Evolutionary conservation across 2,113 vertebrate genomes (phyloP), one percentile per base, ranked within the genome.

Genomic region (Cichladusa arquata): DNA sequence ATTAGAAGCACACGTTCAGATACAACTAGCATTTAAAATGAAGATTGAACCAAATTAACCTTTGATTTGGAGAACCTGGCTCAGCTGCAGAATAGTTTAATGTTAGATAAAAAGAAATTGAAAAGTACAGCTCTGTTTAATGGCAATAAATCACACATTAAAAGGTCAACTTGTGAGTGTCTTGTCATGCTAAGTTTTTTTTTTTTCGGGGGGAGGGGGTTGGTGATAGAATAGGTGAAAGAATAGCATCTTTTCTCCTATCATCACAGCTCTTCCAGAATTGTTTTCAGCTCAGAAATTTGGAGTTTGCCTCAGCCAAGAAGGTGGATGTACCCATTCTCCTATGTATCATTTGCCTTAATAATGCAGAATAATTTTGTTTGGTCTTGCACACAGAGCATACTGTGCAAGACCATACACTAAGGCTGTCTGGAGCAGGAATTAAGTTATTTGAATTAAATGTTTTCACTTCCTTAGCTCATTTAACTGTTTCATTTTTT

Each of bases 11-110:
- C 48, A 76, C 44, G 22, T 94, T 94, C 76, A 87, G 56, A 86
- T 92, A 91, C 19, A 93, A 65, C 33, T 92, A 50, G 50, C 48
- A 74, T 81, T 90, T 85, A 73, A 93, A 88, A 87, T 38, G 26
- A 92, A 56, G 12, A 86, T 62, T 93, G 78, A 94, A 53, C 79
- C 48, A 44, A 88, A 50, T 96, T 82, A 86, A 87, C 60, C 81
- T 94, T 83, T 85, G 71, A 72, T 73, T 92, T 79, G 54, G 57
- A 86, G 90, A 90, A 40, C 24, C 12, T 73, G 33, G 7, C 20
- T 94, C 69, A 81, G 67, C 88, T 90, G 31, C 48, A 65, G 48
- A 87, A 26, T 58, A 34, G 50, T 92, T 90, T 73, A 77, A 33
- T 87, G 50, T 69, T 69, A 47, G 29, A 48, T 78, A 58, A 80